phyloP scores from a whole-genome alignment of 2,888 invertebrate genomes.

The Stenodema calcarata region DNA sequence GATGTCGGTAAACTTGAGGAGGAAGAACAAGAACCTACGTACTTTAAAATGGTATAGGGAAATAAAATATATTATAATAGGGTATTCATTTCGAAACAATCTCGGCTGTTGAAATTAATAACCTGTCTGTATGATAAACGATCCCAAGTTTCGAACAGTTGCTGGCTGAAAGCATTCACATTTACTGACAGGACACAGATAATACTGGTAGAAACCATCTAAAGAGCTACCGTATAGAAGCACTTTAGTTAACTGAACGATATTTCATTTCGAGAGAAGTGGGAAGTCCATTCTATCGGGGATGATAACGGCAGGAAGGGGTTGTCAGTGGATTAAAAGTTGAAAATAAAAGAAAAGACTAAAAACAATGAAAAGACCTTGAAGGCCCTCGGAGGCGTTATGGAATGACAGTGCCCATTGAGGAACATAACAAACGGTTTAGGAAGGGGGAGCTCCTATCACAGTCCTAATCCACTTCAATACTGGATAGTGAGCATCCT shows the following conservation, averaged over 20 bases:
- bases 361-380: neutral
- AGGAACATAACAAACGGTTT: constrained; percentile 8
- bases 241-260: neutral
- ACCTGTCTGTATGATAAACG: neutral
- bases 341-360: neutral
- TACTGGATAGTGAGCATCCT: neutral
- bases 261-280: constrained; percentile 26
- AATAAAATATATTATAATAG: too few relatives aligned
- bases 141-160: neutral
- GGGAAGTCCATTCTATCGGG: neutral
- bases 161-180: constrained; percentile 16
- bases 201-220: neutral
- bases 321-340: constrained; percentile 1
- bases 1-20: too few relatives aligned
- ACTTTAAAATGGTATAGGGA: too few relatives aligned
- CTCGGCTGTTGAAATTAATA: neutral
- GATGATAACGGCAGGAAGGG: neutral
- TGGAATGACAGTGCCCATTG: neutral
- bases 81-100: too few relatives aligned
- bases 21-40: too few relatives aligned
- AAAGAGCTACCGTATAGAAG: constrained; percentile 18
- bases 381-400: neutral
- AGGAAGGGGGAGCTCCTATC: neutral
- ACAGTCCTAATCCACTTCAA: neutral
- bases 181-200: constrained; percentile 24